Percentiles rank a stretch among this genome's conserved stretches.
These are phyloP conservation scores for Scytalopus superciliaris DNA, from an alignment of 2,113 vertebrate species.

Conservation along the genomic window DNA sequence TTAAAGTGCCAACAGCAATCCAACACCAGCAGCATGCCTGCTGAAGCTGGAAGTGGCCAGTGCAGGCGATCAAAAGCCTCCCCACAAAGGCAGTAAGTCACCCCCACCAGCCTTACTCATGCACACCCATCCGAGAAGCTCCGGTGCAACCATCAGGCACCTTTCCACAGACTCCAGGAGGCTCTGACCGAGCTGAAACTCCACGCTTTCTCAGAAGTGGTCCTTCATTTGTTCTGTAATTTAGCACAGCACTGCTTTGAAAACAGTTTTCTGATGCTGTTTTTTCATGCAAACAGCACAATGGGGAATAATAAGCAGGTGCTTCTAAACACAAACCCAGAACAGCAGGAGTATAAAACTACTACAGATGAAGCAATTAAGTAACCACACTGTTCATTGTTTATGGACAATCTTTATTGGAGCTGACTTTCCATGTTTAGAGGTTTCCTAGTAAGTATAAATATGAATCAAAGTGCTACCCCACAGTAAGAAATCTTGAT, in stretches of 20 bases:
- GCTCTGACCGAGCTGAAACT: neutral
- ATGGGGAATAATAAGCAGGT: constrained; percentile 7
- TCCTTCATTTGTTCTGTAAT: neutral
- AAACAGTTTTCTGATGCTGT: neutral
- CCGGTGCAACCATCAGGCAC: accelerated
- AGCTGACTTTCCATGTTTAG: neutral
- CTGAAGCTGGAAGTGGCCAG: neutral
- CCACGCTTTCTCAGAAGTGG: neutral
- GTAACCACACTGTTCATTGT: neutral
- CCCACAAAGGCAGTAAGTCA: neutral
- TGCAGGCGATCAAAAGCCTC: neutral
- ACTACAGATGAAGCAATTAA: neutral
- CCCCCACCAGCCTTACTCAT: neutral
- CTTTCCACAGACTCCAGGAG: accelerated
- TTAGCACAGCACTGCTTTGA: neutral
- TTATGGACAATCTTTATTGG: constrained; percentile 37
- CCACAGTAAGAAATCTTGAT: constrained; percentile 36
- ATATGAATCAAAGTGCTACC: neutral
- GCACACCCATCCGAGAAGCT: accelerated
- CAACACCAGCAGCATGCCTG: accelerated
- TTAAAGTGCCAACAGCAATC: neutral
- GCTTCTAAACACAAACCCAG: neutral
- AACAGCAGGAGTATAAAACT: neutral
- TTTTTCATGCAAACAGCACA: neutral
- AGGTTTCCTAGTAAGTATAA: neutral